Percentiles rank a stretch among this genome's conserved stretches.
phyloP scores from a whole-genome alignment of 2,888 invertebrate genomes.

The Parasteatoda lunata region DNA sequence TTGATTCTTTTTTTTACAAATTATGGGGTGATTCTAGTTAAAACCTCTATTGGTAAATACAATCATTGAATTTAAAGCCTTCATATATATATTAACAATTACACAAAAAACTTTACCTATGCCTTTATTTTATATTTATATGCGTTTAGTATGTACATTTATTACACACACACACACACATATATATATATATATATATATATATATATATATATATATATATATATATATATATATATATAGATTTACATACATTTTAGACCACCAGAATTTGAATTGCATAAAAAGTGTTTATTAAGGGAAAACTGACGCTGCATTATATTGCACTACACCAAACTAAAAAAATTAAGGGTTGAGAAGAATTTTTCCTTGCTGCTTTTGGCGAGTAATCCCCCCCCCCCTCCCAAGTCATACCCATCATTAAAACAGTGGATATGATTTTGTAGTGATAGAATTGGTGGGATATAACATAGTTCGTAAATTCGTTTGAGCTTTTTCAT shows the following conservation, averaged over 20 bases:
- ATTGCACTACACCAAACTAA: too few relatives aligned
- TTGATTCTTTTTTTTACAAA: neutral
- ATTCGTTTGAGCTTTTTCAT: too few relatives aligned
- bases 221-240: neutral
- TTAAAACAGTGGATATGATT: too few relatives aligned
- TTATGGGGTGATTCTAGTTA: neutral
- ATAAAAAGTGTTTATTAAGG: neutral
- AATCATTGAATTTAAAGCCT: neutral
- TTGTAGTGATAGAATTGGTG: too few relatives aligned
- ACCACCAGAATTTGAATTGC: neutral
- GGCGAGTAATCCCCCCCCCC: too few relatives aligned
- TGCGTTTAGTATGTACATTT: neutral
- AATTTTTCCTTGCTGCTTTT: too few relatives aligned
- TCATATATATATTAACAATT: neutral
- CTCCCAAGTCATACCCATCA: too few relatives aligned
- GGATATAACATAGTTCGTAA: too few relatives aligned
- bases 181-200: too few relatives aligned
- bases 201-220: neutral
- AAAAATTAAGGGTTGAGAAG: too few relatives aligned
- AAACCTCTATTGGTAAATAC: neutral
- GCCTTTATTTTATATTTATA: neutral
- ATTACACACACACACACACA: too few relatives aligned
- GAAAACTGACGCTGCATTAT: too few relatives aligned
- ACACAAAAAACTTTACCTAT: neutral
- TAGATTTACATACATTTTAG: neutral